Evolutionary conservation across 2,797 vertebrate species (phyloP).

Genomic region (Aphelocoma californica): DNA sequence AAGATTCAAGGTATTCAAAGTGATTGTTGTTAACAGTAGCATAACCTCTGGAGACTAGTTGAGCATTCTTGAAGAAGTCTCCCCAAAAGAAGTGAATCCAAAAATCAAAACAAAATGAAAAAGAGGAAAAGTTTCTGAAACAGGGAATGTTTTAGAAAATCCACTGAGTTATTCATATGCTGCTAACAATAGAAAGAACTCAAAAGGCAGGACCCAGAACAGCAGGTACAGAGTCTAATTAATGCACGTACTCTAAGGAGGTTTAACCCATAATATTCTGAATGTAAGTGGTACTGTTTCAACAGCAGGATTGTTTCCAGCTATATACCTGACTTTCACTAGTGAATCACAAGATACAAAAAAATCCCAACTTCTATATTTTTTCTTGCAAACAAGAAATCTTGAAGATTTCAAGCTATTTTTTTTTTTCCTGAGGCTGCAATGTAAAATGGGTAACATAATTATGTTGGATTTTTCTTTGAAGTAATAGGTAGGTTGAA

Average conservation of each 20-base stretch:
- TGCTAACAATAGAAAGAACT: slow-evolving; percentile 41
- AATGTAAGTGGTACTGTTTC: neutral
- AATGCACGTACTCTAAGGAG: neutral
- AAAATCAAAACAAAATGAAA: neutral
- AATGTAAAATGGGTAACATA: neutral
- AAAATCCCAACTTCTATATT: rapidly evolving
- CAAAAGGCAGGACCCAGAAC: slow-evolving; percentile 34
- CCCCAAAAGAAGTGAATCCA: neutral
- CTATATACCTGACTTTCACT: neutral
- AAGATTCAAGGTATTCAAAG: neutral
- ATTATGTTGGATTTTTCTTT: neutral
- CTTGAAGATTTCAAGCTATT: neutral
- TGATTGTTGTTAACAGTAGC: neutral
- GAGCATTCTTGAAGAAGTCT: neutral
- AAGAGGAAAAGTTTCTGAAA: neutral
- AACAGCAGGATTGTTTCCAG: neutral
- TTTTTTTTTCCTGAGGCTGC: neutral
- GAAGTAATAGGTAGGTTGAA: neutral
- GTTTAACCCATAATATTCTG: neutral
- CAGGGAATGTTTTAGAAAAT: slow-evolving; percentile 11
- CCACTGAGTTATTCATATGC: slow-evolving; percentile 11
- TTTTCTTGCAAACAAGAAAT: neutral
- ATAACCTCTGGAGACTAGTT: neutral
- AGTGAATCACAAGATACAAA: neutral
- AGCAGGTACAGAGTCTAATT: slow-evolving; percentile 46